These are phyloP conservation scores for Siniperca obscura DNA, from an alignment of 2,797 vertebrate species.

Conservation along the genomic window DNA sequence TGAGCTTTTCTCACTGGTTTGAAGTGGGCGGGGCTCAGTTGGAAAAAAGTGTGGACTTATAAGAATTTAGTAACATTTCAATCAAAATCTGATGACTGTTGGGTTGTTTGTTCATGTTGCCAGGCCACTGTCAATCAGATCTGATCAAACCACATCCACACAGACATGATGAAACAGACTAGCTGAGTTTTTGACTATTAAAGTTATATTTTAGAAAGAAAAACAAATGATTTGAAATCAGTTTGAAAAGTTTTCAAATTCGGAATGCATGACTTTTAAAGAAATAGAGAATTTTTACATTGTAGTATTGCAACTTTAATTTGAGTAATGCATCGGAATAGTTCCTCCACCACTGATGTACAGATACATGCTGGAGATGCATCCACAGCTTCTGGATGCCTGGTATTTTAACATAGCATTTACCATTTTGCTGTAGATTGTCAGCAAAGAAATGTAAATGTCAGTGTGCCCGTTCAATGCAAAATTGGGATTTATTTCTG, in stretches of 20 bases:
- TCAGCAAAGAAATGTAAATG: slow-evolving; percentile 15
- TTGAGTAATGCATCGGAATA: not conserved
- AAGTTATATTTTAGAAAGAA: not conserved
- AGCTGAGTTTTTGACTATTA: not conserved
- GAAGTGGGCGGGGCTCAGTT: no score
- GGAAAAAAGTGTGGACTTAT: not conserved
- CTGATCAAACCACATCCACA: not conserved
- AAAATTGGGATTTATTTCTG: not conserved
- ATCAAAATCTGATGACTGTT: not conserved
- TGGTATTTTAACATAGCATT: not conserved
- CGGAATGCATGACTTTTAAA: not conserved
- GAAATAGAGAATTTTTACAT: not conserved
- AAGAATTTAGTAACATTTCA: not conserved
- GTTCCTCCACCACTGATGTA: not conserved
- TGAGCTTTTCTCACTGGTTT: not conserved
- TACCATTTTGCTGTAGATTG: not conserved
- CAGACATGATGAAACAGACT: not conserved
- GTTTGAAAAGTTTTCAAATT: not conserved
- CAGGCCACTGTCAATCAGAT: not conserved
- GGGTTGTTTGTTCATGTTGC: not conserved
- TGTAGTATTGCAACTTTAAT: not conserved
- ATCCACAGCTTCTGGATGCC: not conserved
- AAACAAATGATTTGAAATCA: no score
- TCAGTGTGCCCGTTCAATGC: not conserved
- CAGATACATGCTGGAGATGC: not conserved